Evolutionary conservation across 1,140 invertebrate species (phyloP).

Genomic region (Procambarus virginalis): DNA sequence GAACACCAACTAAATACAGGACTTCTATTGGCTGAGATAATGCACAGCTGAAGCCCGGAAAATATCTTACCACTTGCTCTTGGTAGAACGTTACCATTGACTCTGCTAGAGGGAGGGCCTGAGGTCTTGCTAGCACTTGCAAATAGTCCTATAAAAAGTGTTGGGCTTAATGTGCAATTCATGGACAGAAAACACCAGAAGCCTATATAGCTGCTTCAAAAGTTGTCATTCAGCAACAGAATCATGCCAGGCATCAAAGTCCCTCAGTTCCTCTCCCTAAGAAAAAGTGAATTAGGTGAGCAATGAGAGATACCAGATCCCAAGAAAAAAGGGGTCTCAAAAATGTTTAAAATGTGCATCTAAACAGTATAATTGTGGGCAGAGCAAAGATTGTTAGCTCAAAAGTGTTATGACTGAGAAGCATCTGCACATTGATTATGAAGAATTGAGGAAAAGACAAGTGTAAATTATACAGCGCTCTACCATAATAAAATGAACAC

Average conservation of each 20-base stretch:
- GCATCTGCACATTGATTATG: slow-evolving; percentile 9
- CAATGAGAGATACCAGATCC: slow-evolving; percentile 44
- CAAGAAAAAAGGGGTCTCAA: slow-evolving; percentile 37
- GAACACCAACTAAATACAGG: slow-evolving; percentile 44
- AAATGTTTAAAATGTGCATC: slow-evolving; percentile 39
- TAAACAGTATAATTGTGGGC: slow-evolving; percentile 31
- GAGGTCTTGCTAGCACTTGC: slow-evolving; percentile 60
- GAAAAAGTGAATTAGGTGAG: slow-evolving; percentile 54
- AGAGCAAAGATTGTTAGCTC: slow-evolving; percentile 47
- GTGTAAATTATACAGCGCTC: slow-evolving; percentile 5
- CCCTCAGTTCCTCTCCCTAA: slow-evolving; percentile 53
- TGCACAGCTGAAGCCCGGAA: slow-evolving; percentile 38
- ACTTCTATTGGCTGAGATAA: slow-evolving; percentile 44
- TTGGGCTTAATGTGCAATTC: slow-evolving; percentile 63
- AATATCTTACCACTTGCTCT: slow-evolving; percentile 57
- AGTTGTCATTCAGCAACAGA: slow-evolving; percentile 47
- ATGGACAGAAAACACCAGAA: slow-evolving; percentile 34
- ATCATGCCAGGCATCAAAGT: slow-evolving; percentile 48
- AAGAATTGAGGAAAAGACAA: slow-evolving; percentile 11
- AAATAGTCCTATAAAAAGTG: slow-evolving; percentile 66
- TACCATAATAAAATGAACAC: too few relatives aligned
- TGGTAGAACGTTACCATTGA: slow-evolving; percentile 63
- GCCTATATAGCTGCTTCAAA: slow-evolving; percentile 22
- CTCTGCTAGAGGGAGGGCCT: slow-evolving; percentile 54
- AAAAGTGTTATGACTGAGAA: slow-evolving; percentile 22